Percentiles rank a stretch among this genome's conserved stretches.
Evolutionary conservation across 2,797 vertebrate species (phyloP).

Genomic region (Loriculus beryllinus): DNA sequence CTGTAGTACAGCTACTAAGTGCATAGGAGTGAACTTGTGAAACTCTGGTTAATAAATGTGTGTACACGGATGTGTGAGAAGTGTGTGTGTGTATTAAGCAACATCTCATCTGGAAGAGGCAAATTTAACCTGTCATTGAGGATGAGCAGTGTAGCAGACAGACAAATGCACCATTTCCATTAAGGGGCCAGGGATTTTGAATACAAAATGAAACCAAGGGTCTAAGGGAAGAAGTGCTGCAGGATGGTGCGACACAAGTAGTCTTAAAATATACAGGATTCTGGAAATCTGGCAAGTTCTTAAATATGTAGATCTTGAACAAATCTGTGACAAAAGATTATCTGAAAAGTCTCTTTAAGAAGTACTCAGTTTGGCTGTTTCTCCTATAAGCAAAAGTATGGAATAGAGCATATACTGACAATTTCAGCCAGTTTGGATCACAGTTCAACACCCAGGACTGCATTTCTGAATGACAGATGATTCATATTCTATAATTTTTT

Average conservation of each 20-base stretch:
- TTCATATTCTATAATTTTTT: neutral
- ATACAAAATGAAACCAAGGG: neutral
- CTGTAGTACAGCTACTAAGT: neutral
- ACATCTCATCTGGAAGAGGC: neutral
- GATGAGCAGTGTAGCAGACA: neutral
- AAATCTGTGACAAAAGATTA: neutral
- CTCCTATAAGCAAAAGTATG: neutral
- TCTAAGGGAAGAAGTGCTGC: neutral
- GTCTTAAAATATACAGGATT: neutral
- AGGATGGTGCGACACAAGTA: neutral
- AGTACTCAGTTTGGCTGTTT: neutral
- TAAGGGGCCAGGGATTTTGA: neutral
- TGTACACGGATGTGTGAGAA: fast-evolving
- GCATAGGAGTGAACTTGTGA: neutral
- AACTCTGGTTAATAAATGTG: neutral
- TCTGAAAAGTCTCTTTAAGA: neutral
- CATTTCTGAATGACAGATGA: neutral
- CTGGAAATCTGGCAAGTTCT: neutral
- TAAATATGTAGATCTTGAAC: neutral
- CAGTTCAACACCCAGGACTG: neutral
- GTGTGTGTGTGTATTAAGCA: neutral
- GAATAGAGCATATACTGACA: neutral
- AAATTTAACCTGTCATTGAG: neutral
- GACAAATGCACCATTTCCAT: neutral
- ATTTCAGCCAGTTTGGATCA: neutral